phyloP scores from a whole-genome alignment of 1,140 invertebrate genomes.

The Drosophila ananassae region DNA sequence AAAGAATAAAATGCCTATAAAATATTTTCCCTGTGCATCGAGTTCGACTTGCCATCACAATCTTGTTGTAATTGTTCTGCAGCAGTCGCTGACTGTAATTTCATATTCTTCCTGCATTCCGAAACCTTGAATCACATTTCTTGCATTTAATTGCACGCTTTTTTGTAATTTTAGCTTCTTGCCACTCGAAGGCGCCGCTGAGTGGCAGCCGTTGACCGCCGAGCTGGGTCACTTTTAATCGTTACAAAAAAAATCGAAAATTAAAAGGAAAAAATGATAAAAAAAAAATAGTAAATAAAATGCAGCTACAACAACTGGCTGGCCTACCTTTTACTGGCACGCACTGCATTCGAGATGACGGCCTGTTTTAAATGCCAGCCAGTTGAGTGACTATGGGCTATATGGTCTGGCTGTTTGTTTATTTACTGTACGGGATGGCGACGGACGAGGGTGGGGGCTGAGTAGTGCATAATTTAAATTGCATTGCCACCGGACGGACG shows the following conservation, averaged over 20 bases:
- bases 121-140: slow-evolving; percentile 84
- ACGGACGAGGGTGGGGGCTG: not conserved
- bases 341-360: slow-evolving; percentile 48
- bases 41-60: slow-evolving; percentile 21
- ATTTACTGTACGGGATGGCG: slow-evolving; percentile 25
- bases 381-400: slow-evolving; percentile 46
- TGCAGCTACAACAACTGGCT: slow-evolving; percentile 29
- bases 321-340: slow-evolving; percentile 50
- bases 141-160: slow-evolving; percentile 78
- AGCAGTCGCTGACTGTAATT: slow-evolving; percentile 63
- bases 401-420: slow-evolving; percentile 33
- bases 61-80: slow-evolving; percentile 75
- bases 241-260: slow-evolving; percentile 21
- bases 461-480: slow-evolving; percentile 48
- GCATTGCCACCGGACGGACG: slow-evolving; percentile 33
- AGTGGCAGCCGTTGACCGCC: slow-evolving; percentile 72
- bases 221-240: slow-evolving; percentile 75
- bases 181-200: slow-evolving; percentile 51
- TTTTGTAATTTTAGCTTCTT: slow-evolving; percentile 45
- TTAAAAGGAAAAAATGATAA: not conserved
- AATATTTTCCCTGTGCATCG: slow-evolving; percentile 15
- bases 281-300: slow-evolving; percentile 18
- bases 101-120: slow-evolving; percentile 84
- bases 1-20: not conserved
- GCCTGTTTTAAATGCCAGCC: slow-evolving; percentile 74